Conservation (phyloP, 2,888 invertebrate genomes). For the Sussaba pulchella region DNA sequence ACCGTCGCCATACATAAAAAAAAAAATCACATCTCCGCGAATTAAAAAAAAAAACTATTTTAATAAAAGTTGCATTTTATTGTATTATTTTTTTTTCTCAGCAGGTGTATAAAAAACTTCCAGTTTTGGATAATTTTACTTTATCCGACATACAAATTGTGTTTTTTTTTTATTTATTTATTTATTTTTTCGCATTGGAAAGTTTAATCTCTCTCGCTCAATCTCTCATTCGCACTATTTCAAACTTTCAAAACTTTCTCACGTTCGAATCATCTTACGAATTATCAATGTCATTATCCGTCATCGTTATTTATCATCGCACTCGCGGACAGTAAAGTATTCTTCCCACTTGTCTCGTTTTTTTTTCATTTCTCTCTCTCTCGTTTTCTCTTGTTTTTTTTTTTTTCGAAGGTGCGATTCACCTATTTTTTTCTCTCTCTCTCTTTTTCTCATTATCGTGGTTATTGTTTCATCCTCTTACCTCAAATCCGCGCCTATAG, state of each 20-base stretch:
- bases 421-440: constrained; percentile 34
- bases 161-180: constrained; percentile 28
- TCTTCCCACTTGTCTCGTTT: constrained; percentile 27
- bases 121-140: constrained; percentile 64
- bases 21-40: too few relatives aligned
- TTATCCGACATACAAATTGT: constrained; percentile 66
- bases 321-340: constrained; percentile 62
- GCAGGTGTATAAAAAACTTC: constrained; percentile 68
- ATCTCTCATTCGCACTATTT: constrained; percentile 62
- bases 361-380: constrained; percentile 17
- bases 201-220: constrained; percentile 63
- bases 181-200: constrained; percentile 59
- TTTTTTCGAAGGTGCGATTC: constrained; percentile 46
- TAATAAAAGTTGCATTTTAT: constrained; percentile 76
- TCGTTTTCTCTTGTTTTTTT: too few relatives aligned
- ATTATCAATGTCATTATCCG: constrained; percentile 65
- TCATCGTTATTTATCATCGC: constrained; percentile 65
- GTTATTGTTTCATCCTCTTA: too few relatives aligned
- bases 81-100: constrained; percentile 64
- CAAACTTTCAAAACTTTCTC: constrained; percentile 59
- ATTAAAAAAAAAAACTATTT: constrained; percentile 30
- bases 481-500: constrained; percentile 58
- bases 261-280: constrained; percentile 64
- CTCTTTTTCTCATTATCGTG: constrained; percentile 5
- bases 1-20: too few relatives aligned